These are phyloP conservation scores for Papilio gigon DNA, from an alignment of 2,888 invertebrate species.

Conservation along the genomic window DNA sequence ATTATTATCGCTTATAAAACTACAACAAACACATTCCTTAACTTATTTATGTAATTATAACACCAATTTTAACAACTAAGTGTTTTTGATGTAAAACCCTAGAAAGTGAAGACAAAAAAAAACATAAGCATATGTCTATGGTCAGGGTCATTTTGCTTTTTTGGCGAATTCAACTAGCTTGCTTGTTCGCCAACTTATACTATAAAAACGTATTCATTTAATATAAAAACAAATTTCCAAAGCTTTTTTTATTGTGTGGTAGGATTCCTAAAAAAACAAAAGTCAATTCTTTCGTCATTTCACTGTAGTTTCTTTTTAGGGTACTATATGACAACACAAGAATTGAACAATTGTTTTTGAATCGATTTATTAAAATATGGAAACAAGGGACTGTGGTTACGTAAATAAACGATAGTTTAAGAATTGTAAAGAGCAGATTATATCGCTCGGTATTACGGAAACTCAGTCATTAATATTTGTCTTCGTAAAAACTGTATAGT, in stretches of 20 bases:
- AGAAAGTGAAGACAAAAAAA: not conserved
- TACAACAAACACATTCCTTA: not conserved
- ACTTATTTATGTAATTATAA: not conserved
- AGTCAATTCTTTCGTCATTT: too few relatives aligned
- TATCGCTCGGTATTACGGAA: constrained; percentile 33
- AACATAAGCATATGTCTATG: not conserved
- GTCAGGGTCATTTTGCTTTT: too few relatives aligned
- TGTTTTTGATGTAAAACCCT: not conserved
- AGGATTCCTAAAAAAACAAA: too few relatives aligned
- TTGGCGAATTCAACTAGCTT: too few relatives aligned
- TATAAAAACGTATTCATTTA: too few relatives aligned
- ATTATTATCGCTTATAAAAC: not conserved
- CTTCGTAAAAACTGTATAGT: constrained; percentile 28
- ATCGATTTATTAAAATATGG: not conserved
- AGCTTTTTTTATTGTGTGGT: too few relatives aligned
- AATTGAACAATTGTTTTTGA: not conserved
- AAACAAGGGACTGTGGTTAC: not conserved
- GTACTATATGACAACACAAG: too few relatives aligned
- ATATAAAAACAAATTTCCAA: too few relatives aligned
- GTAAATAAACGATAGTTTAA: constrained; percentile 6
- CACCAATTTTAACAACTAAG: not conserved
- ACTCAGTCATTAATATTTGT: constrained; percentile 33
- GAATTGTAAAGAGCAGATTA: constrained; percentile 7
- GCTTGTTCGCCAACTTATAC: too few relatives aligned
- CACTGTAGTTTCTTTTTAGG: too few relatives aligned